Conservation (phyloP, 2,113 vertebrate genomes). For the Myrmecobius fasciatus region DNA sequence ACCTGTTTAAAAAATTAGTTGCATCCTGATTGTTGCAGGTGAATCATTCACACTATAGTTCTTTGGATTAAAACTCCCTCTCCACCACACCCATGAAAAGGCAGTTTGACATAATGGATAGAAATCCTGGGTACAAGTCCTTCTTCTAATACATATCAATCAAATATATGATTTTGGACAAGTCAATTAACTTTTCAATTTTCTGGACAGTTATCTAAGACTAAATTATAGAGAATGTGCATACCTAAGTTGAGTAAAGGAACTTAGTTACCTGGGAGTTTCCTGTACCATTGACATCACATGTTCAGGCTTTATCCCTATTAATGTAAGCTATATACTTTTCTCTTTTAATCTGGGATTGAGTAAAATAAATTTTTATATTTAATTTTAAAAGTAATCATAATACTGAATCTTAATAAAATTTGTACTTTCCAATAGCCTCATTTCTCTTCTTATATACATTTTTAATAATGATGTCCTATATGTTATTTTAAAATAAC, state of each 20-base stretch:
- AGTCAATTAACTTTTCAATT: neutral
- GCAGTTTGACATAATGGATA: neutral
- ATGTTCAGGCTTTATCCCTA: neutral
- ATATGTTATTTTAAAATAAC: neutral
- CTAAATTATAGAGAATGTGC: neutral
- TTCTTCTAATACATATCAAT: neutral
- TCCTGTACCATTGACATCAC: neutral
- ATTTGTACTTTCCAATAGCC: neutral
- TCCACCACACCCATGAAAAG: neutral
- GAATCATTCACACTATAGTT: neutral
- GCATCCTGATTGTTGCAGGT: neutral
- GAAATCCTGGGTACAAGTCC: neutral
- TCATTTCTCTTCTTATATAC: neutral
- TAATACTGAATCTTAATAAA: neutral
- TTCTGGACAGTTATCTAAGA: neutral
- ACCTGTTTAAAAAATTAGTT: neutral
- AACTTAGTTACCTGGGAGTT: neutral
- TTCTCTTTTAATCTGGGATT: neutral
- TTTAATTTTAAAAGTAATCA: neutral
- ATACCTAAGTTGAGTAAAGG: neutral
- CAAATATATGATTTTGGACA: neutral
- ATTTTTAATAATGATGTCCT: neutral
- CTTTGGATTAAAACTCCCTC: neutral
- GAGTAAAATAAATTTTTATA: neutral
- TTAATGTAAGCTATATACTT: neutral